Evolutionary conservation across 2,888 invertebrate genomes (phyloP).

Genomic region (Lamellibrachia satsuma): DNA sequence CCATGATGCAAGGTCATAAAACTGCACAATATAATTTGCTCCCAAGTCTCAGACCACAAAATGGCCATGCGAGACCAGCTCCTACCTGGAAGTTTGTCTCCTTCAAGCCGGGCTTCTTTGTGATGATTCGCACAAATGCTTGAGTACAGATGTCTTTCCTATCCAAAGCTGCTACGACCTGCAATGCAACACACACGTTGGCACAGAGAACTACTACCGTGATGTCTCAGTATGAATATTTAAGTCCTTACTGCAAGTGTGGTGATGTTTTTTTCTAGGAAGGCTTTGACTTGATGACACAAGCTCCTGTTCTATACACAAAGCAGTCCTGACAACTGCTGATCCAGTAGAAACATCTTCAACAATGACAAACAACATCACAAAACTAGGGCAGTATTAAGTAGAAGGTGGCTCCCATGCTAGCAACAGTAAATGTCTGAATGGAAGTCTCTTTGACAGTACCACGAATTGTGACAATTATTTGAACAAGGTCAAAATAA

Average conservation of each 20-base stretch:
- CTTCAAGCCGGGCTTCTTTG: conserved; percentile 84
- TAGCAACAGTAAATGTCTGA: too few relatives aligned
- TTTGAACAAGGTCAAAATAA: too few relatives aligned
- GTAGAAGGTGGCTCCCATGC: neutral
- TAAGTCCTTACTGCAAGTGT: neutral
- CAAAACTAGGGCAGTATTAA: neutral
- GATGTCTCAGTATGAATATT: neutral
- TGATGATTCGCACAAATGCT: conserved; percentile 75
- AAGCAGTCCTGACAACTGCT: neutral
- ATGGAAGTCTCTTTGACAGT: too few relatives aligned
- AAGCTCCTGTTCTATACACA: neutral
- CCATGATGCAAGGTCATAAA: too few relatives aligned
- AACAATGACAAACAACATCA: neutral
- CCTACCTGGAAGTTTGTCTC: conserved; percentile 86
- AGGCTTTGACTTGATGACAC: neutral
- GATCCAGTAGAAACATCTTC: neutral
- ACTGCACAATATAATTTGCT: too few relatives aligned
- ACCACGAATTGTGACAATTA: too few relatives aligned
- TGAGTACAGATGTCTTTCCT: conserved; percentile 77
- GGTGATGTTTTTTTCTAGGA: neutral
- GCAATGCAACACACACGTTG: neutral
- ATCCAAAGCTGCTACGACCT: conserved; percentile 64
- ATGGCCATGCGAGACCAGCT: too few relatives aligned
- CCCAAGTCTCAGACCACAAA: too few relatives aligned
- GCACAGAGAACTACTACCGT: neutral